phyloP scores from a whole-genome alignment of 2,797 vertebrate species.

The Orientallactaga sibirica region DNA sequence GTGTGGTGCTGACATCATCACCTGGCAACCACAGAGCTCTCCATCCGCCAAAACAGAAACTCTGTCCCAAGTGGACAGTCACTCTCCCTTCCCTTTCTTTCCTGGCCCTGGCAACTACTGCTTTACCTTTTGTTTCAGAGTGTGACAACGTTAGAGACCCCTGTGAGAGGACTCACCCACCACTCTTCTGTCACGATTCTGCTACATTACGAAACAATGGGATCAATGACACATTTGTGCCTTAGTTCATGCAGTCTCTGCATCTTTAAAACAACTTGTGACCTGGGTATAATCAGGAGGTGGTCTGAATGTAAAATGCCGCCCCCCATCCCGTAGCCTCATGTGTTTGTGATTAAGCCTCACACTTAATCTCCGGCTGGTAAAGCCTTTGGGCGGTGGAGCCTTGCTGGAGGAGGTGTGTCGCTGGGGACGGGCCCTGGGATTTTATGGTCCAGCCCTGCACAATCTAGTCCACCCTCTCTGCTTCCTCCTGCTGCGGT shows the following conservation, averaged over 20 bases:
- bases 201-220: not conserved
- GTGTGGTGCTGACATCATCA: fast-evolving
- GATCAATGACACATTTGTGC: not conserved
- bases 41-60: not conserved
- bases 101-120: not conserved
- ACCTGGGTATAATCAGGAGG: not conserved
- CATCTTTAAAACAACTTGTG: not conserved
- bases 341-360: too few relatives aligned
- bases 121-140: not conserved
- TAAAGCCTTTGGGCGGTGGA: too few relatives aligned
- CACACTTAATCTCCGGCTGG: too few relatives aligned
- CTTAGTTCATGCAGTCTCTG: not conserved
- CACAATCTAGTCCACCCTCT: too few relatives aligned
- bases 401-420: too few relatives aligned
- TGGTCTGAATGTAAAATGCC: too few relatives aligned
- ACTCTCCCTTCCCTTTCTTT: too few relatives aligned
- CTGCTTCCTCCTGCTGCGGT: too few relatives aligned
- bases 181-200: not conserved
- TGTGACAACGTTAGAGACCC: not conserved
- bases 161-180: not conserved
- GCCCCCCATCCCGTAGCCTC: too few relatives aligned
- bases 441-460: too few relatives aligned
- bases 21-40: too few relatives aligned
- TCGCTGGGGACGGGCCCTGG: too few relatives aligned
- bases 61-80: not conserved